Percentiles rank a stretch among this genome's conserved stretches.
Evolutionary conservation across 1,140 invertebrate species (phyloP).

Genomic region (Drosophila kohkoa): DNA sequence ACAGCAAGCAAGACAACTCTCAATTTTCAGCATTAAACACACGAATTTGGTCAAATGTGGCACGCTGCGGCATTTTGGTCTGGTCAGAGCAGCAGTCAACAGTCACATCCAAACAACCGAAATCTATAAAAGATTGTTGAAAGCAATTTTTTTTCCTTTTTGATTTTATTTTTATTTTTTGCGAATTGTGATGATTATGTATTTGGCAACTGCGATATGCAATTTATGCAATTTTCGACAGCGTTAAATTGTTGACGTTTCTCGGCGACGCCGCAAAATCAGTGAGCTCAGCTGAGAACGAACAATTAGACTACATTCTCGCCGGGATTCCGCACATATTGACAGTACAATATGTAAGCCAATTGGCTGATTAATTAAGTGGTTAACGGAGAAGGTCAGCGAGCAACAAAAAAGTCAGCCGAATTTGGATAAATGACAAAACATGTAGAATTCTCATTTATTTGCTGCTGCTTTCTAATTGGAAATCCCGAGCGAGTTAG

Average conservation of each 20-base stretch:
- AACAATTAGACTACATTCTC: constrained; percentile 74
- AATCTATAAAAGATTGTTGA: constrained; percentile 45
- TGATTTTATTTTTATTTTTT: constrained; percentile 52
- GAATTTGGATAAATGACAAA: constrained; percentile 17
- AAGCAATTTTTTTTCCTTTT: constrained; percentile 8
- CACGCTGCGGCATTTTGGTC: constrained; percentile 69
- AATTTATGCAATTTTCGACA: constrained; percentile 42
- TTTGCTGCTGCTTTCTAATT: constrained; percentile 58
- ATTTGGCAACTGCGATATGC: constrained; percentile 43
- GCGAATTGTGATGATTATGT: constrained; percentile 52
- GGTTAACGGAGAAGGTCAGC: constrained; percentile 53
- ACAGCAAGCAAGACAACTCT: constrained; percentile 39
- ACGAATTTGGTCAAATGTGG: constrained; percentile 78
- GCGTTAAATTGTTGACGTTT: constrained; percentile 35
- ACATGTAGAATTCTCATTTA: constrained; percentile 54
- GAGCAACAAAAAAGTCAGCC: constrained; percentile 12
- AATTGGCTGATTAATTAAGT: constrained; percentile 60
- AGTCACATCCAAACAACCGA: constrained; percentile 2
- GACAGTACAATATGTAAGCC: not conserved
- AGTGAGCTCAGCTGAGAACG: constrained; percentile 46
- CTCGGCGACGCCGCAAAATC: constrained; percentile 10
- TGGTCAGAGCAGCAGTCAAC: constrained; percentile 41
- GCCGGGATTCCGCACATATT: constrained; percentile 30
- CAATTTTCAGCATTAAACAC: constrained; percentile 47
- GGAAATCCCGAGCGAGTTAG: constrained; percentile 41